Conservation (phyloP, 2,888 invertebrate genomes). For the Dryomyza anilis region DNA sequence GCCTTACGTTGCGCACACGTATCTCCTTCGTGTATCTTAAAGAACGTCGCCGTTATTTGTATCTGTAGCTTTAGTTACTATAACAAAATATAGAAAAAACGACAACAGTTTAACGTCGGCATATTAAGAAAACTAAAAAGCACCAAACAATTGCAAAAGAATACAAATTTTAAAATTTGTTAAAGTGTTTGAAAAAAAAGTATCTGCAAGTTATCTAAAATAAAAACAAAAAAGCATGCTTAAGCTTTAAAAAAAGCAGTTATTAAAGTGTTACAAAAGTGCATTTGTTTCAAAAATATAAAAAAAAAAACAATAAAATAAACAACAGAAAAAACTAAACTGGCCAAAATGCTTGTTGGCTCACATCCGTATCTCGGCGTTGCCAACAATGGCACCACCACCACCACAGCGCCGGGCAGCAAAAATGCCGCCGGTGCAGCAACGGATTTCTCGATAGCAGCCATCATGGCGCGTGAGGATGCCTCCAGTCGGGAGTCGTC, state of each 20-base stretch:
- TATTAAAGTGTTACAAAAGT: background rate
- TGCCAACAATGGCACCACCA: constrained; percentile 33
- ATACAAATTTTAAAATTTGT: background rate
- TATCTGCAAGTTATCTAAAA: background rate
- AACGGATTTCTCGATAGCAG: constrained; percentile 93
- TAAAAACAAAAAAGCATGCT: background rate
- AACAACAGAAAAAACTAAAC: constrained; percentile 2
- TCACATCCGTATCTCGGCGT: constrained; percentile 52
- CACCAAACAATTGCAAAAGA: background rate
- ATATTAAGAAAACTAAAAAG: constrained; percentile 2
- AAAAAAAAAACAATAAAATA: constrained; percentile 6
- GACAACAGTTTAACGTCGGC: constrained; percentile 22
- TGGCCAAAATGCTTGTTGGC: constrained; percentile 51
- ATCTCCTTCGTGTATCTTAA: constrained; percentile 1
- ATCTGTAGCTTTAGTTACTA: background rate
- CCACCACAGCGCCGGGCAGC: constrained; percentile 47
- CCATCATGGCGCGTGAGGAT: constrained; percentile 82
- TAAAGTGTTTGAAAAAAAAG: background rate
- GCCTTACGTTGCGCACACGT: constrained; percentile 60
- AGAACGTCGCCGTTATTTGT: constrained; percentile 1
- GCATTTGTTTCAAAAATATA: background rate
- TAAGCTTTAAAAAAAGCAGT: background rate
- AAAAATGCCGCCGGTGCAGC: constrained; percentile 64
- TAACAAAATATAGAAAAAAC: background rate
- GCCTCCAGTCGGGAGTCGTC: constrained; percentile 58